Evolutionary conservation across 2,888 invertebrate species (phyloP).

Genomic region (Microplitis deprimator): DNA sequence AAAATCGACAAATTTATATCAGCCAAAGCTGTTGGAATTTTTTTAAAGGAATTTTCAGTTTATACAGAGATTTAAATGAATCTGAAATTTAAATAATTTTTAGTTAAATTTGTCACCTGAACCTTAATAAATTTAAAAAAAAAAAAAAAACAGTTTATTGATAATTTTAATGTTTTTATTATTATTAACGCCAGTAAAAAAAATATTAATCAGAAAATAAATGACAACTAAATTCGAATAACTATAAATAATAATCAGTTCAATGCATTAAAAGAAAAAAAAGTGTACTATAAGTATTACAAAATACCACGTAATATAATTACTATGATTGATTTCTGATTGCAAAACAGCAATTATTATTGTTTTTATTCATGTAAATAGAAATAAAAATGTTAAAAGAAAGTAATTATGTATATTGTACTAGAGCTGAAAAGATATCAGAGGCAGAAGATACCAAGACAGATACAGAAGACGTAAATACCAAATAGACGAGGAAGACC

Average conservation of each 20-base stretch:
- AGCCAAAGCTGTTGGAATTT: no score
- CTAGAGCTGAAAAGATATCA: background rate
- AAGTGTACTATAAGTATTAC: background rate
- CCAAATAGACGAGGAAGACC: background rate
- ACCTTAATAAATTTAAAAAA: no score
- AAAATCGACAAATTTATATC: no score
- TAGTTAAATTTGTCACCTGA: no score
- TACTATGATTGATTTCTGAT: background rate
- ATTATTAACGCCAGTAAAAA: background rate
- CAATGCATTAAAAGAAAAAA: background rate
- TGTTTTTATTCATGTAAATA: background rate
- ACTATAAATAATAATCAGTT: background rate
- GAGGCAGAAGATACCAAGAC: constrained; percentile 49
- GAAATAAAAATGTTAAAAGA: background rate
- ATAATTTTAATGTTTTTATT: background rate
- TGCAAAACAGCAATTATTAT: background rate
- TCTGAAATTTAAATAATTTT: no score
- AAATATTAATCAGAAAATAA: background rate
- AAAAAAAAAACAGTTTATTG: no score
- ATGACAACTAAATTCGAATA: background rate
- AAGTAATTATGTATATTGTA: background rate
- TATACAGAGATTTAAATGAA: no score
- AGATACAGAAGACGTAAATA: constrained; percentile 42
- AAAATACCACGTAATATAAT: background rate
- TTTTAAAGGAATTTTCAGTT: no score